These are phyloP conservation scores for Sphaerophoria taeniata DNA, from an alignment of 2,888 invertebrate genomes.

Conservation along the genomic window DNA sequence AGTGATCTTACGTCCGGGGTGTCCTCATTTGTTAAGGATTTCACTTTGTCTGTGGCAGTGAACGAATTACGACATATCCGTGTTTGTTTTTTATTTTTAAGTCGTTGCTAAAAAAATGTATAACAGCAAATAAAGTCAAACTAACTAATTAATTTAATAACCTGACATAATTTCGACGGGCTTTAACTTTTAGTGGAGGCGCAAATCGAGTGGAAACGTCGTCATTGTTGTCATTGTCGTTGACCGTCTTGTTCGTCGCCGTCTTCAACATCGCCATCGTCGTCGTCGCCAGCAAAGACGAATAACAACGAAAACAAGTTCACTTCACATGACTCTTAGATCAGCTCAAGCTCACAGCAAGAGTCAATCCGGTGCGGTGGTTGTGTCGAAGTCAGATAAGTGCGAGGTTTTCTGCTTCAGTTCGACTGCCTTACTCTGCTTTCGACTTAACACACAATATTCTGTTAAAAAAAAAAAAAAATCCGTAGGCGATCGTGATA, in stretches of 20 bases:
- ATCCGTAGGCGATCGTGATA: conserved; percentile 45
- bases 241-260: background rate
- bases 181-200: conserved; percentile 18
- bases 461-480: conserved; percentile 11
- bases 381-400: conserved; percentile 1
- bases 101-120: background rate
- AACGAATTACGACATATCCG: conserved; percentile 20
- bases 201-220: conserved; percentile 39
- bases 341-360: background rate
- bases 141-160: conserved; percentile 48
- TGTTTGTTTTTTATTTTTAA: background rate
- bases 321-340: conserved; percentile 64
- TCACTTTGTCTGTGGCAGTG: too few species aligned
- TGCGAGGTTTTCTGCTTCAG: conserved; percentile 53
- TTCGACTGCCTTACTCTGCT: background rate
- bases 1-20: background rate
- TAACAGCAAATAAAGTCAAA: conserved; percentile 26
- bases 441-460: conserved; percentile 2
- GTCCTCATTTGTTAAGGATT: too few species aligned
- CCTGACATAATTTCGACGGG: conserved; percentile 29
- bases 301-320: conserved; percentile 65
- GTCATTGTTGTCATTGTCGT: background rate
- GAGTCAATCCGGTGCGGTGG: conserved; percentile 19
- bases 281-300: conserved; percentile 26
- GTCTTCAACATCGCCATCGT: background rate